These are phyloP conservation scores for Onychostoma macrolepis DNA, from an alignment of 2,113 vertebrate species.

Conservation along the genomic window DNA sequence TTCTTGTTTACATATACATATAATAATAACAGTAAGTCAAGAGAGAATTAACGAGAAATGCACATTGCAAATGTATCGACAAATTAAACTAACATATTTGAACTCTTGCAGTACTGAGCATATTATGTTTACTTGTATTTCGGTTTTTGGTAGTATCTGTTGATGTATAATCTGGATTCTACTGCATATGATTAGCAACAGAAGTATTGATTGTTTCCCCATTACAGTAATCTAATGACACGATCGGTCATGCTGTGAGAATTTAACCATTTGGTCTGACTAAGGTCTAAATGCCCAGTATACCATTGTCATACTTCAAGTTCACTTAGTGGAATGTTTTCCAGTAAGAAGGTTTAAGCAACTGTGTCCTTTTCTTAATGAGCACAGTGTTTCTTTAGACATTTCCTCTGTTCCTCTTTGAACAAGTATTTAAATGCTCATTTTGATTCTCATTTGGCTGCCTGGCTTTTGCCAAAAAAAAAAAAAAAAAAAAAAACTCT, in stretches of 20 bases:
- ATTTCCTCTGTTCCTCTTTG: not conserved
- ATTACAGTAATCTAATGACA: not conserved
- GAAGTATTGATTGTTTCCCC: not conserved
- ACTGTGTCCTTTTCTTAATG: not conserved
- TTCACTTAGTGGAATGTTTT: not conserved
- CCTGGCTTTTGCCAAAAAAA: constrained; percentile 17
- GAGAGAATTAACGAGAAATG: not conserved
- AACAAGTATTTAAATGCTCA: constrained; percentile 22
- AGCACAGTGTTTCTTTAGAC: not conserved
- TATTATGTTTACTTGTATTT: not conserved
- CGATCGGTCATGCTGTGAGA: not conserved
- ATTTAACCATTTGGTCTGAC: not conserved
- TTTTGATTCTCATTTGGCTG: constrained; percentile 24
- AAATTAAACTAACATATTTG: not conserved
- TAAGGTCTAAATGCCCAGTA: not conserved
- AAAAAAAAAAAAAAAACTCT: constrained; percentile 42
- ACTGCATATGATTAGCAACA: not conserved
- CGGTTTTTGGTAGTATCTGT: not conserved
- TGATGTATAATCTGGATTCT: not conserved
- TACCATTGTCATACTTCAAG: not conserved
- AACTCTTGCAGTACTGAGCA: not conserved
- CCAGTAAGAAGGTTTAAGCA: not conserved
- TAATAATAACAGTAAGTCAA: not conserved
- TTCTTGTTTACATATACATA: not conserved
- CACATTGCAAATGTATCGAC: not conserved